A percentile compares a stretch with the other conserved stretches of the same genome.
Evolutionary conservation across 2,888 invertebrate species (phyloP).

Genomic region (Rhyacophila evoluta): DNA sequence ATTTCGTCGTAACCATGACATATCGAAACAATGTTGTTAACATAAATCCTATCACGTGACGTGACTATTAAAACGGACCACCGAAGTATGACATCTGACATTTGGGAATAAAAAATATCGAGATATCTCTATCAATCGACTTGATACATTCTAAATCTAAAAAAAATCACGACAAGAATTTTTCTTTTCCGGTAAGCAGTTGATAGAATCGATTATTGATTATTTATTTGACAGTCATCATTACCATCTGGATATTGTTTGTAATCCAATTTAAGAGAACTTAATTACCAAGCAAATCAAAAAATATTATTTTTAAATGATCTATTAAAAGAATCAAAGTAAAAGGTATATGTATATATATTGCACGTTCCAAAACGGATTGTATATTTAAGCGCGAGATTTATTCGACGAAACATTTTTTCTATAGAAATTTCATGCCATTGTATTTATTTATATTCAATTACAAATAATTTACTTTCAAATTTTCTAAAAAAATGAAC

Average conservation of each 20-base stretch:
- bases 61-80: constrained; percentile 17
- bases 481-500: no score
- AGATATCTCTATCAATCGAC: constrained; percentile 18
- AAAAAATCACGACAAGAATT: constrained; percentile 3
- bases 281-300: no score
- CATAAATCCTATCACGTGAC: constrained; percentile 15
- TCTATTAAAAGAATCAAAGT: no score
- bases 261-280: no score
- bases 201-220: background rate
- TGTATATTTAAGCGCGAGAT: no score
- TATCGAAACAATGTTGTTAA: constrained; percentile 7
- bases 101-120: background rate
- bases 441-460: no score
- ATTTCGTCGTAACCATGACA: constrained; percentile 2
- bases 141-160: constrained; percentile 14
- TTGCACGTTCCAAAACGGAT: no score
- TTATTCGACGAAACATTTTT: no score
- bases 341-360: no score
- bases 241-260: background rate
- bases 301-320: no score
- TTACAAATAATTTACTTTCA: no score
- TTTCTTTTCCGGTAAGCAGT: constrained; percentile 6
- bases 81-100: constrained; percentile 12
- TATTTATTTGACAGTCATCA: constrained; percentile 1
- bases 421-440: no score